Conservation (phyloP, 1,140 invertebrate species). For the Caenorhabditis briggsae region DNA sequence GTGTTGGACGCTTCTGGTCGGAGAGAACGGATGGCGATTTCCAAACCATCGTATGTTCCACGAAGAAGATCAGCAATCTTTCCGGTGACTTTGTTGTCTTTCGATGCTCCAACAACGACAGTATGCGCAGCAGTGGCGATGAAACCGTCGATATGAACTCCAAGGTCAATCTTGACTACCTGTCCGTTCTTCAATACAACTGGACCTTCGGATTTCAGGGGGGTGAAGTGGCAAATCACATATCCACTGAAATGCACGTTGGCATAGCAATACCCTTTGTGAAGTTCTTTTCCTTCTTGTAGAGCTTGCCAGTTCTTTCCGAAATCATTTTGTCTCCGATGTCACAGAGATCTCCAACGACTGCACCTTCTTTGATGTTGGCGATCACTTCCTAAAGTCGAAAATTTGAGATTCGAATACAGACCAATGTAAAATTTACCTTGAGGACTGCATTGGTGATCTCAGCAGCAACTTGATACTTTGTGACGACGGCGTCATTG, state of each 20-base stretch:
- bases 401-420: conserved; percentile 51
- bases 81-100: conserved; percentile 82
- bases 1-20: conserved; percentile 87
- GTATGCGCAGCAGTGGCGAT: conserved; percentile 98
- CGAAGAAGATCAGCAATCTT: conserved; percentile 93
- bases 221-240: conserved; percentile 98
- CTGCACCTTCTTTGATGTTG: conserved; percentile 88
- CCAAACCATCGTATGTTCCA: conserved; percentile 93
- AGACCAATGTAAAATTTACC: conserved; percentile 57
- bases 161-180: conserved; percentile 97
- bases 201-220: conserved; percentile 91
- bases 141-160: conserved; percentile 98
- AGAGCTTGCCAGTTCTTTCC: conserved; percentile 91
- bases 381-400: conserved; percentile 88
- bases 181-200: conserved; percentile 90
- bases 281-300: conserved; percentile 97
- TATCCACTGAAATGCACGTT: conserved; percentile 97
- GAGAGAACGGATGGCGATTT: conserved; percentile 91
- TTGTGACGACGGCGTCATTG: conserved; percentile 97
- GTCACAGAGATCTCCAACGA: conserved; percentile 91
- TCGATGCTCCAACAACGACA: conserved; percentile 87
- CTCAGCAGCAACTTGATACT: conserved; percentile 99
- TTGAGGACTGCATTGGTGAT: conserved; percentile 91
- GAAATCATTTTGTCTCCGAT: conserved; percentile 88
- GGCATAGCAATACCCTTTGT: conserved; percentile 98